Base-by-base conservation (phyloP, 2,113 vertebrate species). In the Rana temporaria region DNA sequence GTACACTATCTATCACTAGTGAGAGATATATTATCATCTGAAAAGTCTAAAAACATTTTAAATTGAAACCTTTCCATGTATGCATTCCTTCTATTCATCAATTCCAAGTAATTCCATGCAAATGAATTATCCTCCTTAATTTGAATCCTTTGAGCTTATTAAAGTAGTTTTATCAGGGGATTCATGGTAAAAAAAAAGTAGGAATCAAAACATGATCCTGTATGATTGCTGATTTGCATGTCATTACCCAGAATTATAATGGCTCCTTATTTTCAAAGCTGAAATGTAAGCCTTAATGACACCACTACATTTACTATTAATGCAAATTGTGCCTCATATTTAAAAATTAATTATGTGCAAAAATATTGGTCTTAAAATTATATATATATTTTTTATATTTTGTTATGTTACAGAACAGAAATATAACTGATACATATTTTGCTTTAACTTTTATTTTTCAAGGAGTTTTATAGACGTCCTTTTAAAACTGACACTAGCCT, bases 401-500 rank as follows among this genome's bases (percentile, higher is more conserved):
- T 19, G 42, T 56, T 18, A 9, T 20, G 32, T 66, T 66, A 9
- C 38, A 30, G 19, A 30, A 32, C 75, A 56, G 15, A n/a, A 59
- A 12, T 55, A 53, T 66, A 12, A 4, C 63, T 66, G 17, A 78
- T 66, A 78, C 66, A 55, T 66, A 66, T 78, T 78, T 63, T 55
- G 48, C 16, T 34, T 63, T 30, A 63, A 78, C n/a, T 63, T 78
- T 78, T 78, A 56, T 78, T n/a, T 56, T 62, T 65, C 56, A 63
- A 78, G 62, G 38, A 65, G 64, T 56, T 65, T 66, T 79, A 67
- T 68, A 68, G 24, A 67, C 22, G 64, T 57, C 77, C 52, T 66
- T 67, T 68, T 79, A 67, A 59, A 68, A 79, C 52, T 68, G 77
- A 79, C 53, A 67, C 64, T 26, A 60, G 72, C 56, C 72, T 75